Evolutionary conservation across 2,113 vertebrate genomes (phyloP), one percentile per base, ranked within the genome.

Genomic region (Steatornis caripensis): DNA sequence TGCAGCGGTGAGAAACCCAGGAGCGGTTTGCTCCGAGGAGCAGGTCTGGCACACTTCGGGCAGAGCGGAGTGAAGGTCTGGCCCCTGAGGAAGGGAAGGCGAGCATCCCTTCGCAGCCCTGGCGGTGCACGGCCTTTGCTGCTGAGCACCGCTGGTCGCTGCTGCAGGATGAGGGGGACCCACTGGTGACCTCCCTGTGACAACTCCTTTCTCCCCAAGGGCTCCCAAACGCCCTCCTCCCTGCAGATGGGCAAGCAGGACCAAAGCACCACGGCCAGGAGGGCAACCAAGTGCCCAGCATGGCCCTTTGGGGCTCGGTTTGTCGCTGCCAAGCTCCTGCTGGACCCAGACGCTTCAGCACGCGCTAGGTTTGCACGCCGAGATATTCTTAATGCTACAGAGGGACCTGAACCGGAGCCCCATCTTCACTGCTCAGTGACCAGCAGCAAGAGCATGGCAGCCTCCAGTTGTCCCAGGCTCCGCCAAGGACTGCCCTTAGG

Each of bases 31-130:
- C 45, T 45, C 10, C 29, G 4, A 27, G 71, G 43, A 43, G 36
- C 12, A 4, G 53, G 5, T n/a, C 2, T 14, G 23, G 3, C 0
- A 12, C 32, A 16, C 14, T 11, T 15, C 1, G 5, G 43, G 6
- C 5, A 12, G 36, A 77, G 24, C 17, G 2, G 1, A 36, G 70
- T 0, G 9, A 46, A 29, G 11, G 17, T 43, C 19, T n/a, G 8
- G 16, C 22, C 48, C 7, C 23, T 0, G 13, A 6, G 8, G 22
- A 12, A 32, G 48, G 19, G 17, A 22, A 16, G 57, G 27, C 2
- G 9, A 43, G 48, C n/a, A 24, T 14, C 93, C 48, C 46, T 11
- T 6, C 2, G 2, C 43, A 8, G 39, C 80, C 10, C 48, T 2
- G 8, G 8, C 4, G 36, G 19, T 3, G 13, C 34, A 5, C 34